Conservation (phyloP, 2,113 vertebrate species). For the Carettochelys insculpta region DNA sequence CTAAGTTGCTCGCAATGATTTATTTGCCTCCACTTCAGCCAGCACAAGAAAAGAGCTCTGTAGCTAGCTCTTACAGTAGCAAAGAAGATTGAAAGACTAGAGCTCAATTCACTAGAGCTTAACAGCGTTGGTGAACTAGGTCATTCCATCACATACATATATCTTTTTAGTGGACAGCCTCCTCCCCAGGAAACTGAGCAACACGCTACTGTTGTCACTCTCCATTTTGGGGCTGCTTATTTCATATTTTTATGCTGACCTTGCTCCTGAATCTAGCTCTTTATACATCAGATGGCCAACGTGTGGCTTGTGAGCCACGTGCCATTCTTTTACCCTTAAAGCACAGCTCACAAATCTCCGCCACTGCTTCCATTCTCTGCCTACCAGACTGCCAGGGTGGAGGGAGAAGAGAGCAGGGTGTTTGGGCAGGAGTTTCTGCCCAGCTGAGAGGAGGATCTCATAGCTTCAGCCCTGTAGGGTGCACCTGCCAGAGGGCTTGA, state of each 20-base stretch:
- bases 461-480: no score
- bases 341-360: no score
- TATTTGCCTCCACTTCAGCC: not conserved
- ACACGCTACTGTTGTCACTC: not conserved
- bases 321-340: no score
- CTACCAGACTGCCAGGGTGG: no score
- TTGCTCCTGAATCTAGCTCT: not conserved
- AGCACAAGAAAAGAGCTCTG: fast-evolving
- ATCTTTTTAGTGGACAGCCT: not conserved
- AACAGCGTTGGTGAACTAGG: not conserved
- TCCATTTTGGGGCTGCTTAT: not conserved
- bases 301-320: no score
- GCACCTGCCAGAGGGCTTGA: no score
- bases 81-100: not conserved
- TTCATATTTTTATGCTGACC: not conserved
- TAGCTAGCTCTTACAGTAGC: not conserved
- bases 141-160: not conserved
- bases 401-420: no score
- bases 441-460: no score
- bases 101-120: not conserved
- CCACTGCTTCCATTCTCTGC: no score
- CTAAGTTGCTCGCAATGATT: fast-evolving
- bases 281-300: no score
- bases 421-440: no score
- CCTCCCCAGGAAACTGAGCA: not conserved